Evolutionary conservation across 2,797 vertebrate genomes (phyloP).

Genomic region (Sciurus vulgaris): DNA sequence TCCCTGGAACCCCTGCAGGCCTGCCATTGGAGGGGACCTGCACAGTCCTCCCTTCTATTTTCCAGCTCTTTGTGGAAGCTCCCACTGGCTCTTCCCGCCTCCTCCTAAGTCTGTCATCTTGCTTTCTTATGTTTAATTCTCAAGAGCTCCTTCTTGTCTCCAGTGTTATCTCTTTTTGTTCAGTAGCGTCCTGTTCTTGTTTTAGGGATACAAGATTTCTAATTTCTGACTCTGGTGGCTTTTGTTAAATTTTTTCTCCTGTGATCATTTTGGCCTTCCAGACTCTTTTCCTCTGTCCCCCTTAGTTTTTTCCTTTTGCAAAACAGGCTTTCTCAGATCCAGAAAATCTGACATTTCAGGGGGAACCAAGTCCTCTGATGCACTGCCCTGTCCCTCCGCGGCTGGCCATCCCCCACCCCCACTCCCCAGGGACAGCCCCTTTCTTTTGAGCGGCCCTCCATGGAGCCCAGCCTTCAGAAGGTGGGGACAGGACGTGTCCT

Average conservation of each 20-base stretch:
- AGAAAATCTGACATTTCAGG: not conserved
- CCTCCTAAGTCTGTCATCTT: not conserved
- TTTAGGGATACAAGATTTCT: not conserved
- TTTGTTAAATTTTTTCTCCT: not conserved
- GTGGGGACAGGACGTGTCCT: not conserved
- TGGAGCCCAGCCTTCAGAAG: not conserved
- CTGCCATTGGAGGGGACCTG: fast-evolving
- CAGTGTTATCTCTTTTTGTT: not conserved
- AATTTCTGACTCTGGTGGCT: not conserved
- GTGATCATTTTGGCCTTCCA: constrained; percentile 11
- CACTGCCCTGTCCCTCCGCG: not conserved
- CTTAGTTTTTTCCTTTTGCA: not conserved
- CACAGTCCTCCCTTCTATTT: fast-evolving
- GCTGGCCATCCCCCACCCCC: not conserved
- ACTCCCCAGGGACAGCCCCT: not conserved
- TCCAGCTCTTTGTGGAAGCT: not conserved
- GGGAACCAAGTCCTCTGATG: not conserved
- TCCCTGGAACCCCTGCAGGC: not conserved
- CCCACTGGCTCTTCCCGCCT: not conserved
- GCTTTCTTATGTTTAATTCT: not conserved
- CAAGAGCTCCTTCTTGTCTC: not conserved
- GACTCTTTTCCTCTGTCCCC: not conserved
- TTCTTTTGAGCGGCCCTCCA: not conserved
- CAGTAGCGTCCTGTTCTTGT: not conserved
- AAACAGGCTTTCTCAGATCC: not conserved